phyloP scores from a whole-genome alignment of 2,113 vertebrate species.

The Chaetorhynchus papuensis region DNA sequence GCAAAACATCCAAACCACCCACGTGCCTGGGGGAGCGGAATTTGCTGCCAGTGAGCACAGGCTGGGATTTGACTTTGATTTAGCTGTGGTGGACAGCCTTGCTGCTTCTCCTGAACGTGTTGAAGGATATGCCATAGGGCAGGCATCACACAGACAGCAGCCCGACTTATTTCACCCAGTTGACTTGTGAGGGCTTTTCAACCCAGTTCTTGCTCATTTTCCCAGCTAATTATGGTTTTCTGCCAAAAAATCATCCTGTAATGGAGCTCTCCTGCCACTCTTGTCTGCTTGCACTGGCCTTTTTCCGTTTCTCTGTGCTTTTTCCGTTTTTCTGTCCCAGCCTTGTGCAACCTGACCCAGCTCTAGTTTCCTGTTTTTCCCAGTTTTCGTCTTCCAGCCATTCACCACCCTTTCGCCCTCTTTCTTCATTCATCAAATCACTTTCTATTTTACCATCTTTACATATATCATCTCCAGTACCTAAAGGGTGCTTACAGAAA shows the following conservation, averaged over 20 bases:
- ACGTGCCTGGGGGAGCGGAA: not conserved
- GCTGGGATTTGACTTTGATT: not conserved
- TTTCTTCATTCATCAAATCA: not conserved
- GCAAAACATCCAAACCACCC: not conserved
- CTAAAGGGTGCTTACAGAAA: not conserved
- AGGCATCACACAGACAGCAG: not conserved
- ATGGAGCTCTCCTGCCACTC: not conserved
- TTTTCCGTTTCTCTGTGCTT: not conserved
- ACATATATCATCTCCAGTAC: not conserved
- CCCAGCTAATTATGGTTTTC: not conserved
- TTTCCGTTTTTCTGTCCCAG: not conserved
- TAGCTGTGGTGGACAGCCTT: not conserved
- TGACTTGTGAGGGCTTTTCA: not conserved
- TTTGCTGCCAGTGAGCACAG: not conserved
- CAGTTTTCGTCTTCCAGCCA: not conserved
- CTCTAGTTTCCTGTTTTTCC: not conserved
- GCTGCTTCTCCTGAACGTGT: not conserved
- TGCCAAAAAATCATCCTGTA: not conserved
- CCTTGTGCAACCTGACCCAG: not conserved
- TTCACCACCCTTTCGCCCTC: not conserved
- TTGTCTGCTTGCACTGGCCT: not conserved
- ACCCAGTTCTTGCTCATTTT: not conserved
- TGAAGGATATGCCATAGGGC: not conserved
- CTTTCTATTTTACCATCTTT: not conserved
- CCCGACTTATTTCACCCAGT: not conserved